A percentile compares a stretch with the other conserved stretches of the same genome.
These are phyloP conservation scores for Helicoverpa assulta DNA, from an alignment of 2,888 invertebrate genomes.

Conservation along the genomic window DNA sequence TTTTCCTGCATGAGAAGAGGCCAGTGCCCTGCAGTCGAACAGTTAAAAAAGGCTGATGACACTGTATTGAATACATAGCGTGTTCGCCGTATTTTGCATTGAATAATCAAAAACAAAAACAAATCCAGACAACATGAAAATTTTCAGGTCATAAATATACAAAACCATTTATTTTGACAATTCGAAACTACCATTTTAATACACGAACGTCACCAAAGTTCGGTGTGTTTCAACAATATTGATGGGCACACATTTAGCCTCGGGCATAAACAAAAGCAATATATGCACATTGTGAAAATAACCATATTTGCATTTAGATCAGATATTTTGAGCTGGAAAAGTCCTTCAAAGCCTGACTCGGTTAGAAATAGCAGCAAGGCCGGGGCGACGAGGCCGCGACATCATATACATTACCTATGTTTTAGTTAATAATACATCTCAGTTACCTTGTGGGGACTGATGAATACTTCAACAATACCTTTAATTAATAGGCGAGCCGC, in stretches of 20 bases:
- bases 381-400: conserved; percentile 70
- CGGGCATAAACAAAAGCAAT: conserved; percentile 51
- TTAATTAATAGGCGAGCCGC: conserved; percentile 33
- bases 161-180: conserved; percentile 42
- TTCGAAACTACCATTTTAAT: conserved; percentile 52
- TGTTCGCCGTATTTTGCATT: not conserved
- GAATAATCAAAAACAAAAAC: conserved; percentile 4
- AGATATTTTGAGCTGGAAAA: conserved; percentile 76
- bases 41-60: no score
- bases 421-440: conserved; percentile 66
- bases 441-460: conserved; percentile 39
- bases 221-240: conserved; percentile 43
- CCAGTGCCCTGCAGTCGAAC: no score
- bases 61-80: not conserved
- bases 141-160: conserved; percentile 42
- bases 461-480: conserved; percentile 43
- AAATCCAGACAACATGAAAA: conserved; percentile 15
- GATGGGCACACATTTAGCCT: conserved; percentile 31
- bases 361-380: conserved; percentile 84
- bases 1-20: no score
- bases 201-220: conserved; percentile 27
- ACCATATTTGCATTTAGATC: conserved; percentile 79
- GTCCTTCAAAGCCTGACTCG: conserved; percentile 76
- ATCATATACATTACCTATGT: conserved; percentile 58
- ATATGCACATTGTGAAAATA: conserved; percentile 71